These are phyloP conservation scores for Sinhomidia bicolor DNA, from an alignment of 2,888 invertebrate species.

Conservation along the genomic window DNA sequence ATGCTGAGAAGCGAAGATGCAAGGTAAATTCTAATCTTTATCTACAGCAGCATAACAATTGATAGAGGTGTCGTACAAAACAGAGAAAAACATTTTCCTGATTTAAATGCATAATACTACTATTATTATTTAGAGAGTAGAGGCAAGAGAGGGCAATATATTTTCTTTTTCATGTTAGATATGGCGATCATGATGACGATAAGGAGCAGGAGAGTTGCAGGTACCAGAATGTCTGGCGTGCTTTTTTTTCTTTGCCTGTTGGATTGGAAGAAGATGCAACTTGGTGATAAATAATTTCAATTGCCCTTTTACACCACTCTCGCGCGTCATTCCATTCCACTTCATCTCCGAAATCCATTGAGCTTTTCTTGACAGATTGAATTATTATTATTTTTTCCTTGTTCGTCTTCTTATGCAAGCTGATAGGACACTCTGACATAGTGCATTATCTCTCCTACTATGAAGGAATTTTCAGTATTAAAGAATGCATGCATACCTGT, in stretches of 20 bases:
- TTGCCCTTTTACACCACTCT: constrained; percentile 55
- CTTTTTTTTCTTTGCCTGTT: not conserved
- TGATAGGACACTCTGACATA: not conserved
- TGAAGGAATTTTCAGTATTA: constrained; percentile 17
- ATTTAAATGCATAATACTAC: constrained; percentile 22
- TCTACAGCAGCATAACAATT: constrained; percentile 1
- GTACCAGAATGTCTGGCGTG: constrained; percentile 67
- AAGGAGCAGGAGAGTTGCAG: constrained; percentile 37
- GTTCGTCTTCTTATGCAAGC: not conserved
- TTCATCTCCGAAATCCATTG: constrained; percentile 18
- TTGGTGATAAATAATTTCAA: constrained; percentile 66
- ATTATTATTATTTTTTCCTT: constrained; percentile 21
- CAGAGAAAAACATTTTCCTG: not conserved
- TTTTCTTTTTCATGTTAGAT: not conserved
- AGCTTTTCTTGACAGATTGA: constrained; percentile 34
- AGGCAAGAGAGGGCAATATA: not conserved
- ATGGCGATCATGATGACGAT: constrained; percentile 8
- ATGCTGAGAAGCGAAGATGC: not conserved
- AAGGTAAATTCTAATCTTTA: not conserved
- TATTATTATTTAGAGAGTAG: not conserved
- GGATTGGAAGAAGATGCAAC: constrained; percentile 36
- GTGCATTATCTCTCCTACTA: not conserved
- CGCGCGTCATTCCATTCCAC: constrained; percentile 35
- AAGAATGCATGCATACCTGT: not conserved
- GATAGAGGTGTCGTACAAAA: constrained; percentile 42